Evolutionary conservation across 2,888 invertebrate species (phyloP), one percentile per base, ranked within the genome.

Genomic region (Eurois occulta): DNA sequence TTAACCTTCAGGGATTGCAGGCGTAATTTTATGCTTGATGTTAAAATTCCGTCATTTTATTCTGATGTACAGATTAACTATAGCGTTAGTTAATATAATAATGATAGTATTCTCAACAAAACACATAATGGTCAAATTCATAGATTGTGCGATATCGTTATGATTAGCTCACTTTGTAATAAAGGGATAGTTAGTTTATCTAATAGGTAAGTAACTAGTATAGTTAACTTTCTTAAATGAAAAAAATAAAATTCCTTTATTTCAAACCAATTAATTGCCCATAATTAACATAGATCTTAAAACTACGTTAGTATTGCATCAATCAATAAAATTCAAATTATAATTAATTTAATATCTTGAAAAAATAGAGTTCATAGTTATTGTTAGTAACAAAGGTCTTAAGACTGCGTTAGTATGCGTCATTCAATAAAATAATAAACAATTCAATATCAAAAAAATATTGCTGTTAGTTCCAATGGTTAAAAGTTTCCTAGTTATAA

Each of bases 11-110:
- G 7, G 38, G n/a, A n/a, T 18, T 38, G 7, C 3, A 18, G 16
- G 65, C 65, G 41, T 41, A 16, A 65, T n/a, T 16, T 68, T 75
- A 62, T 55, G 41, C 64, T 24, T 64, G 38, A 64, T 38, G 16
- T 73, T 74, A 65, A 64, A 68, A 69, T 82, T 58, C 82, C 46
- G 72, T 62, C 71, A 43, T 67, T 75, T 68, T 65, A 43, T 65
- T 66, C 62, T 73, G 60, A 73, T 71, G 35, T 67, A 28, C 48
- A 72, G n/a, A 66, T 64, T 60, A 72, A 58, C 28, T 77, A 58
- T 66, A 52, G 38, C 38, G 18, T 28, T 71, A 64, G n/a, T 80
- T 70, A 70, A 65, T 60, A 28, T 58, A 21, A 55, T 52, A n/a
- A n/a, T n/a, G n/a, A n/a, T n/a, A n/a, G n/a, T n/a, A 28, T 52